Base-by-base conservation (phyloP, 2,888 invertebrate genomes). In the Gisinianus flammeolus region DNA sequence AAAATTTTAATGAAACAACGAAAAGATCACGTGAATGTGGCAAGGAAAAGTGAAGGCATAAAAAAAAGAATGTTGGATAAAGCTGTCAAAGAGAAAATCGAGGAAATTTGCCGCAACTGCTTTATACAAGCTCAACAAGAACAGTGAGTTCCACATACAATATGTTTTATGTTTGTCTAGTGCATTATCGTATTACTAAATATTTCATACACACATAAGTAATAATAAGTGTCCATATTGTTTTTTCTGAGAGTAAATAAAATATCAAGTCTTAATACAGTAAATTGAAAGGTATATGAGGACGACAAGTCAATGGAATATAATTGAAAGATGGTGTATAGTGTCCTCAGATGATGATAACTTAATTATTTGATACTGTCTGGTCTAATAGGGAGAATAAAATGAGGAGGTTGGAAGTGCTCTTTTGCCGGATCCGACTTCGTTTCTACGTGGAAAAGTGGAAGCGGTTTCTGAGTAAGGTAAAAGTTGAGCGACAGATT, bases 381-480 rank as follows among this genome's bases (percentile, higher is more conserved):
- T 44, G 44, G 16, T 16, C 44, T 44, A 44, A 22, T 26, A 58
- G 26, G 24, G 28, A 22, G 64, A 62, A 26, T 22, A 26, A n/a
- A n/a, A n/a, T n/a, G n/a, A n/a, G n/a, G n/a, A n/a, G n/a, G n/a
- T n/a, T 74, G 33, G 8, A 64, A 6, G n/a, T 30, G 22, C 24
- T 74, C 6, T 33, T 76, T 67, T 0, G 10, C 10, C 24, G 69
- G 31, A 30, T 69, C 16, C 33, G 35, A 31, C 44, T 58, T 8
- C 69, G 76, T 10, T 35, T 28, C 30, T 76, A 54, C 26, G n/a
- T 76, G 28, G 3, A 16, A n/a, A 69, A 69, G 26, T 76, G 76
- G 69, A 69, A 35, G 26, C 30, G 12, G 12, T 30, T 24, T n/a
- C n/a, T n/a, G 1, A 58, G 67, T 33, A 31, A 67, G 19, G 33